A percentile compares a stretch with the other conserved stretches of the same genome.
These are phyloP conservation scores for Spisula solida DNA, from an alignment of 2,888 invertebrate genomes.

Conservation along the genomic window DNA sequence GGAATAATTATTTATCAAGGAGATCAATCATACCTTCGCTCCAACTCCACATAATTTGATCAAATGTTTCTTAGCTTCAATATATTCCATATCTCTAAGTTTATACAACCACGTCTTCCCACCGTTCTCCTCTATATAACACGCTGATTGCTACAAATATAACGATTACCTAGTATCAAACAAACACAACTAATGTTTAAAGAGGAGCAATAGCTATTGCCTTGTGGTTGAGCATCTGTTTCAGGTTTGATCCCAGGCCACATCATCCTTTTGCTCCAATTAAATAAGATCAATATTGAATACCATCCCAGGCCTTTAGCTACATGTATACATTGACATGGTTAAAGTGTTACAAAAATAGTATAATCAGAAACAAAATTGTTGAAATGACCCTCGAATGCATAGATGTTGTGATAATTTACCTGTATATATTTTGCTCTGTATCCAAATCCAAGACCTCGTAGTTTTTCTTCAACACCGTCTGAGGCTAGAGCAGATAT, in stretches of 20 bases:
- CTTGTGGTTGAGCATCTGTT: too few relatives aligned
- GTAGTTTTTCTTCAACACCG: conserved; percentile 92
- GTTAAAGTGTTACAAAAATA: too few relatives aligned
- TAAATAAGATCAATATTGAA: too few relatives aligned
- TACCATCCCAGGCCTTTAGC: too few relatives aligned
- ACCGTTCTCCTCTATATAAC: conserved; percentile 91
- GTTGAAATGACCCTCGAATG: too few relatives aligned
- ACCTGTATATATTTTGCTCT: conserved; percentile 88
- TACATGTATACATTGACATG: too few relatives aligned
- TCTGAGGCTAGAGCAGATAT: conserved; percentile 84
- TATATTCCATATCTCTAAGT: conserved; percentile 90
- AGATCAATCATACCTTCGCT: conserved; percentile 91
- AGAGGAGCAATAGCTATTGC: too few relatives aligned
- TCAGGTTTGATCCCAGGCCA: too few relatives aligned
- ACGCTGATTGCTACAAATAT: conserved; percentile 83
- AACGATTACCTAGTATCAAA: not conserved
- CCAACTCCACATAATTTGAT: conserved; percentile 96
- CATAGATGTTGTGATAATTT: not conserved
- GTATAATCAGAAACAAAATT: too few relatives aligned
- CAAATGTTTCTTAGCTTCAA: conserved; percentile 92
- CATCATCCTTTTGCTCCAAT: too few relatives aligned
- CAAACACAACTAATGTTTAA: not conserved
- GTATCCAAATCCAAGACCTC: conserved; percentile 90
- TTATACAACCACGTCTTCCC: conserved; percentile 91
- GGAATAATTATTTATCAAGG: not conserved